Percentiles rank a stretch among this genome's conserved stretches.
Conservation (phyloP, 2,113 vertebrate genomes). For the Blennius ocellaris region DNA sequence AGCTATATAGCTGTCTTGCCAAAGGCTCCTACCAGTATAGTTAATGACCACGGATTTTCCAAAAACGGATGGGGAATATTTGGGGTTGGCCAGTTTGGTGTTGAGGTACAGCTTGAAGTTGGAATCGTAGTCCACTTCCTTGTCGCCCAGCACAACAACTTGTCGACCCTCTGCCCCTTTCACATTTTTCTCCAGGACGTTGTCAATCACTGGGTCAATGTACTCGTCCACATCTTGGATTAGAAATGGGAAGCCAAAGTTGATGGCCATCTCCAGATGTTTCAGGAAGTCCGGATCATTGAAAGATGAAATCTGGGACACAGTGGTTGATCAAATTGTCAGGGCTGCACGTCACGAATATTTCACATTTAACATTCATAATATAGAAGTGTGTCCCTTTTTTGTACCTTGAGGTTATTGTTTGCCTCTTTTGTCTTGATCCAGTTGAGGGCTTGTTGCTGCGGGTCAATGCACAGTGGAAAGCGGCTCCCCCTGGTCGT, state of each 20-base stretch:
- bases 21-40: constrained; percentile 89
- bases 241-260: constrained; percentile 93
- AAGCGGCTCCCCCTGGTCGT: constrained; percentile 93
- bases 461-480: constrained; percentile 95
- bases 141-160: constrained; percentile 91
- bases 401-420: constrained; percentile 88
- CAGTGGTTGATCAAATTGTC: constrained; percentile 1
- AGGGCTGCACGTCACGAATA: background rate
- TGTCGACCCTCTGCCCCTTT: constrained; percentile 87
- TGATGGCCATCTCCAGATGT: constrained; percentile 94
- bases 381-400: background rate
- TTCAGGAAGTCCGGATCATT: constrained; percentile 96
- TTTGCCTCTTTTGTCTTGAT: constrained; percentile 95
- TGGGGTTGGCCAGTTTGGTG: constrained; percentile 94
- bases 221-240: constrained; percentile 96
- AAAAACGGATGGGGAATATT: constrained; percentile 93
- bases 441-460: constrained; percentile 97
- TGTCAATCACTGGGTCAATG: constrained; percentile 96
- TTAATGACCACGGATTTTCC: constrained; percentile 98
- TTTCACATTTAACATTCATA: background rate
- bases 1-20: no score
- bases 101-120: constrained; percentile 95
- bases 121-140: constrained; percentile 93
- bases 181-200: constrained; percentile 92
- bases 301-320: constrained; percentile 90